Evolutionary conservation across 1,140 invertebrate genomes (phyloP).

Genomic region (Solen grandis): DNA sequence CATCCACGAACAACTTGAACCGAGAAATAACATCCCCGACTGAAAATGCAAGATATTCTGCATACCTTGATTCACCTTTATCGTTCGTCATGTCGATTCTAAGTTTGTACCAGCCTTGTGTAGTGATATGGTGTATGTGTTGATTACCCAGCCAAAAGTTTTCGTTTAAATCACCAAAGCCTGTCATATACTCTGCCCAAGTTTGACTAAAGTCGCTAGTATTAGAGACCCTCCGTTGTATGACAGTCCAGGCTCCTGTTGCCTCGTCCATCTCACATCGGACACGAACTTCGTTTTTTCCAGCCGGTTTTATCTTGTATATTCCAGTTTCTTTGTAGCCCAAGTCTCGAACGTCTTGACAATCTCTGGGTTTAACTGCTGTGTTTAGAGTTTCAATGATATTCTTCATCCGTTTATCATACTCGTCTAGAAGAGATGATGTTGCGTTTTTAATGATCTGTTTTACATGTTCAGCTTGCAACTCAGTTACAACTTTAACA

Average conservation of each 20-base stretch:
- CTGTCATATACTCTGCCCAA: slow-evolving; percentile 16
- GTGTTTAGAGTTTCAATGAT: too few species aligned
- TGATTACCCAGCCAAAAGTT: slow-evolving; percentile 33
- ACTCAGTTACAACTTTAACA: too few species aligned
- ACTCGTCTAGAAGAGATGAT: too few species aligned
- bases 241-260: slow-evolving; percentile 24
- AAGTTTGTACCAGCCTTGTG: background rate
- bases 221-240: slow-evolving; percentile 14
- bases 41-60: background rate
- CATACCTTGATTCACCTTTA: background rate
- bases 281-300: background rate
- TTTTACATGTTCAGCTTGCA: too few species aligned
- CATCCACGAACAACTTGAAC: background rate
- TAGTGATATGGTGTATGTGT: background rate
- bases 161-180: slow-evolving; percentile 18
- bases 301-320: slow-evolving; percentile 1
- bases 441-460: too few species aligned
- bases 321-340: background rate
- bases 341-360: background rate
- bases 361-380: slow-evolving; percentile 33
- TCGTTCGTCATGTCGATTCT: slow-evolving; percentile 16
- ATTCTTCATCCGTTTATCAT: too few species aligned
- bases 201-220: slow-evolving; percentile 16
- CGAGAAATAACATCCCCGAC: background rate
- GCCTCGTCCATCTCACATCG: slow-evolving; percentile 26